These are phyloP conservation scores for Eretmocerus hayati DNA, from an alignment of 2,888 invertebrate species.

Conservation along the genomic window DNA sequence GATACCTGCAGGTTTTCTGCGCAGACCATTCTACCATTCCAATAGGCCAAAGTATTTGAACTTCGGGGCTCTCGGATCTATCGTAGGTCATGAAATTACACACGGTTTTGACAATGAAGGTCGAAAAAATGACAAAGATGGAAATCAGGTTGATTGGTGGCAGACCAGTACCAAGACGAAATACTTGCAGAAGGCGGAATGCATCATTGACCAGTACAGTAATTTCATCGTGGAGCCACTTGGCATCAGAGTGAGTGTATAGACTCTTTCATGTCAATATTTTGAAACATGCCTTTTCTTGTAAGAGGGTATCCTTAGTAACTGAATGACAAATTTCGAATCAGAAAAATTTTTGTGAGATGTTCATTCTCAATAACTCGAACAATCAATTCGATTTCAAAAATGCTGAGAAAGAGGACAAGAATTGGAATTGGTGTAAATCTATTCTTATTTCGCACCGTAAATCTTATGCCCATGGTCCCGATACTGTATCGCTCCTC, in stretches of 20 bases:
- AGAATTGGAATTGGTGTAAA: no score
- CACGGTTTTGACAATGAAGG: slow-evolving; percentile 60
- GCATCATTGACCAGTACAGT: slow-evolving; percentile 83
- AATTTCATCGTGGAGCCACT: slow-evolving; percentile 59
- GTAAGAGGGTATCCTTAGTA: no score
- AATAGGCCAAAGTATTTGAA: slow-evolving; percentile 79
- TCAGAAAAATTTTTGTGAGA: no score
- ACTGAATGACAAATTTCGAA: no score
- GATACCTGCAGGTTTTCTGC: slow-evolving; percentile 75
- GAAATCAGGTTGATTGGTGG: slow-evolving; percentile 87
- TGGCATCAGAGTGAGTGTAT: slow-evolving; percentile 58
- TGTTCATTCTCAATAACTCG: no score
- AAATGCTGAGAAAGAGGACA: no score
- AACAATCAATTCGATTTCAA: no score
- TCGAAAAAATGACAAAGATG: slow-evolving; percentile 75
- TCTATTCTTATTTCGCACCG: no score
- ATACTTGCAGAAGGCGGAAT: slow-evolving; percentile 70
- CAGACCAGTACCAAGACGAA: slow-evolving; percentile 77
- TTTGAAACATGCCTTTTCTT: no score
- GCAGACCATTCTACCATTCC: slow-evolving; percentile 84
- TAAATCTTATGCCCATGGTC: no score
- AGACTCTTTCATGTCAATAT: background rate
- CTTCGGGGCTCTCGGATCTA: slow-evolving; percentile 72
- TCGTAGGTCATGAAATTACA: slow-evolving; percentile 67
- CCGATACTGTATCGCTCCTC: no score